phyloP scores from a whole-genome alignment of 2,797 vertebrate species.

The Clarias fuscus region DNA sequence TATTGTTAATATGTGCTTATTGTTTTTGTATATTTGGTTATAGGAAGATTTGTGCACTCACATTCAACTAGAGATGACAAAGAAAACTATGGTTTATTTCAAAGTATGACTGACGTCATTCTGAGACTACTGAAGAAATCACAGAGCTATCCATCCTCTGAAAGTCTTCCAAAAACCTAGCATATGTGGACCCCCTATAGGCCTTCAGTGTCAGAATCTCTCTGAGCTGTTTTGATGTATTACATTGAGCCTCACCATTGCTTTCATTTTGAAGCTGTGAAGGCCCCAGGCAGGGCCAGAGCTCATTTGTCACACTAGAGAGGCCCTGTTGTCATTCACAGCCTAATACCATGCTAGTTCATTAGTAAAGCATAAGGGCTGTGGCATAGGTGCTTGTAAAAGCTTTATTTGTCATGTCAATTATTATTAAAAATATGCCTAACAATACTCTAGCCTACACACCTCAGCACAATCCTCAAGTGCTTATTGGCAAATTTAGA shows the following conservation, averaged over 20 bases:
- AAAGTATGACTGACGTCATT: conserved; percentile 20
- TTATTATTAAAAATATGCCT: background rate
- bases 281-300: background rate
- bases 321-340: conserved; percentile 37
- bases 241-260: conserved; percentile 23
- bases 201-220: conserved; percentile 25
- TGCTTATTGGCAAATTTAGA: background rate
- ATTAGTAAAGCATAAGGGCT: conserved; percentile 10
- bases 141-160: conserved; percentile 16
- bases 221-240: conserved; percentile 19
- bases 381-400: background rate
- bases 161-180: conserved; percentile 18
- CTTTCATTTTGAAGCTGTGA: conserved; percentile 32
- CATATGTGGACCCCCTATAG: background rate
- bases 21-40: background rate
- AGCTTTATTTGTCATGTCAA: background rate
- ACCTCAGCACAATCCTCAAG: background rate
- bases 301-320: conserved; percentile 43
- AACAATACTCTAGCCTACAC: background rate
- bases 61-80: background rate
- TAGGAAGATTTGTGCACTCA: background rate
- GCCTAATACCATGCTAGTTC: conserved; percentile 15
- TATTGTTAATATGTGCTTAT: background rate
- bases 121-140: conserved; percentile 17
- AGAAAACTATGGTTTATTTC: conserved; percentile 8